Base-by-base conservation (phyloP, 2,888 invertebrate species). In the Nephrocerus scutellatus region DNA sequence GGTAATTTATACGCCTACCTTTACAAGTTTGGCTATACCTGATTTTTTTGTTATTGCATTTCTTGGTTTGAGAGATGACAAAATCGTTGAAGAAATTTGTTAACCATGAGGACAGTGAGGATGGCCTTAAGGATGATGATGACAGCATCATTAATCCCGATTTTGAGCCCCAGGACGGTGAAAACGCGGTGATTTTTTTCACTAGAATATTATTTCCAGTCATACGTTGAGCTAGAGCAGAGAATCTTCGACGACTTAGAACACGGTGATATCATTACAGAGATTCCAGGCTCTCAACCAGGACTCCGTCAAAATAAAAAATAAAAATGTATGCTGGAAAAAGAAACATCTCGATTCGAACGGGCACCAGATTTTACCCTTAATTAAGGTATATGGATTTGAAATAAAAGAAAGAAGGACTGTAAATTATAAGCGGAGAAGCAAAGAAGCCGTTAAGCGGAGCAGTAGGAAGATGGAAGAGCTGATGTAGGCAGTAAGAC, bases 81-180 rank as follows among this genome's bases (percentile, higher is more conserved):
- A 30, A 30, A 30, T 30, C 8, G 22, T 21, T 21, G 9, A 31
- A 22, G 31, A 21, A 14, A 10, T 21, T 31, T 31, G n/a, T 22
- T 16, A 21, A 31, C 21, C 31, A 31, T 31, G 31, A 22, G 22
- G 10, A 21, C 31, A 31, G 21, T 21, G 31, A 31, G 21, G 31
- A 22, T 22, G 19, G 30, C 30, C 19, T 30, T 30, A 13, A 20
- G 20, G 18, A 19, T 30, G 20, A 20, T 30, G 30, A 31, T 22
- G 31, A 22, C 22, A 31, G 22, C 21, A 30, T 30, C 21, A 9
- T 12, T 3, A 10, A 30, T 30, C 12, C 30, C 13, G 20, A 20
- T 30, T 20, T 30, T 30, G 20, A 30, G 20, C 20, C 30, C 19
- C 15, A 5, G 20, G 19, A 19, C 12, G 20, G 12, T 14, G 30